These are phyloP conservation scores for Pteria penguin DNA, from an alignment of 2,888 invertebrate genomes.

Conservation along the genomic window DNA sequence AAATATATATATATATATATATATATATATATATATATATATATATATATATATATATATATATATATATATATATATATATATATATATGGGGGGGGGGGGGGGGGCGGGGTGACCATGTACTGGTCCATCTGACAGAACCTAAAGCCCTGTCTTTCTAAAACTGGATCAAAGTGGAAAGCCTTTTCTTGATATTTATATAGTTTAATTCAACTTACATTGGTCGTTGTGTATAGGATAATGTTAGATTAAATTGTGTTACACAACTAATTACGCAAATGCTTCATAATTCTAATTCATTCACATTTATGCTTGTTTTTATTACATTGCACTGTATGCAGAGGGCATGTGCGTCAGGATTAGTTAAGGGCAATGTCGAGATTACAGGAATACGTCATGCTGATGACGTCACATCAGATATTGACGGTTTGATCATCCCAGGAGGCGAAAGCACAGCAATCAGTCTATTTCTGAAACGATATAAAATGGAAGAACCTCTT, in stretches of 20 bases:
- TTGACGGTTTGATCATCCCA: slow-evolving; percentile 74
- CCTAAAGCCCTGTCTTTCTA: too few species aligned
- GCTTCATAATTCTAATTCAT: too few species aligned
- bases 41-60: background rate
- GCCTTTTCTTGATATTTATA: too few species aligned
- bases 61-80: too few species aligned
- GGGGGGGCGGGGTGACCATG: too few species aligned
- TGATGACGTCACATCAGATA: slow-evolving; percentile 49
- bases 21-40: background rate
- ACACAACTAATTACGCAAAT: too few species aligned
- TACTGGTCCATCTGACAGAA: too few species aligned
- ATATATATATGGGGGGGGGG: too few species aligned
- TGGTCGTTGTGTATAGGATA: too few species aligned
- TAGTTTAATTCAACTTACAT: too few species aligned
- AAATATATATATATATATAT: background rate
- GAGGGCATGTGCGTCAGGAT: slow-evolving; percentile 49
- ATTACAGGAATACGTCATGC: slow-evolving; percentile 60
- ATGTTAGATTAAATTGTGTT: too few species aligned
- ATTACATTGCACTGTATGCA: background rate
- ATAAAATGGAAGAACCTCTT: slow-evolving; percentile 65
- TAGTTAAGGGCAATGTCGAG: slow-evolving; percentile 38
- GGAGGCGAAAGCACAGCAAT: slow-evolving; percentile 78
- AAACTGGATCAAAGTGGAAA: too few species aligned
- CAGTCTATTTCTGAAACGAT: slow-evolving; percentile 67
- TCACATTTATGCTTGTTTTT: background rate